A percentile compares a stretch with the other conserved stretches of the same genome.
Conservation (phyloP, 1,140 invertebrate genomes). For the Habropoda laboriosa region DNA sequence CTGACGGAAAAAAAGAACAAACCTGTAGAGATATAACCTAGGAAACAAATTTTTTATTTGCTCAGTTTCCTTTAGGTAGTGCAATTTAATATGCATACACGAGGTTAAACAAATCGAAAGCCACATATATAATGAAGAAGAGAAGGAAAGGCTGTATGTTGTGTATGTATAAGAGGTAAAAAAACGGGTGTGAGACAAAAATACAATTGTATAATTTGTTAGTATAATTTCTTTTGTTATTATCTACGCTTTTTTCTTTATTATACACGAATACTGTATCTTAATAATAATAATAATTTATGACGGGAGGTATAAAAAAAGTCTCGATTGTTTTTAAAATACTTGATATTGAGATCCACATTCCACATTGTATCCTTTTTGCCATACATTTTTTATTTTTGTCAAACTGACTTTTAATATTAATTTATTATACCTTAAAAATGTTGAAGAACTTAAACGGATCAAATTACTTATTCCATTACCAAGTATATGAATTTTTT, state of each 20-base stretch:
- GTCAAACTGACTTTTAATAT: no score
- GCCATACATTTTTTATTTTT: neutral
- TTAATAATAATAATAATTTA: conserved; percentile 39
- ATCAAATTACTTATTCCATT: no score
- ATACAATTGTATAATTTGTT: conserved; percentile 12
- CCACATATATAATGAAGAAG: neutral
- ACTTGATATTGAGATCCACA: neutral
- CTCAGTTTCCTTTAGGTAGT: neutral
- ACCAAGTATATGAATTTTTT: no score
- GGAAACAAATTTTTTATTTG: neutral
- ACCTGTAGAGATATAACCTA: neutral
- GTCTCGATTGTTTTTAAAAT: neutral
- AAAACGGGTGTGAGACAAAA: neutral
- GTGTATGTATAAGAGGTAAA: neutral
- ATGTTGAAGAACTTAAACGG: no score
- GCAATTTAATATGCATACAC: neutral
- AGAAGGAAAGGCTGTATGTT: neutral
- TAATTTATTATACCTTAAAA: no score
- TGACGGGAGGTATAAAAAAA: neutral
- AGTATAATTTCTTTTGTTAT: conserved; percentile 12
- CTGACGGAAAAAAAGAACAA: neutral
- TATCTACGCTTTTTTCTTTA: conserved; percentile 24
- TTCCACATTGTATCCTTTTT: neutral
- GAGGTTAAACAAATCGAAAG: neutral
- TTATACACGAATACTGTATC: conserved; percentile 13